phyloP scores from a whole-genome alignment of 2,797 vertebrate genomes.

The Hemitrygon akajei region DNA sequence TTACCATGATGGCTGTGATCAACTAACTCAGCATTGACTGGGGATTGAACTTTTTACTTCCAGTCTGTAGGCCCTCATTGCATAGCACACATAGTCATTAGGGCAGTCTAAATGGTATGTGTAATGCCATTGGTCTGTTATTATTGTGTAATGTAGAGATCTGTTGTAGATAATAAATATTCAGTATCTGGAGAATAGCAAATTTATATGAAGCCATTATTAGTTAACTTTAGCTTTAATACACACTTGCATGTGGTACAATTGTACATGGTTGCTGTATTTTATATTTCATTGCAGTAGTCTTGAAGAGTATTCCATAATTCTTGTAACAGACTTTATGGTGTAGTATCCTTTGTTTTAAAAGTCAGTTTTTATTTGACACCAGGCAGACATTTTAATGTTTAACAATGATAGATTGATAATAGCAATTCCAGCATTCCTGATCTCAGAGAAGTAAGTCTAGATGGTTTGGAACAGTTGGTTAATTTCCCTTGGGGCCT shows the following conservation, averaged over 20 bases:
- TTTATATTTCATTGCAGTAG: slow-evolving; percentile 24
- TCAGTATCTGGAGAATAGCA: slow-evolving; percentile 23
- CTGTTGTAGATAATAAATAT: slow-evolving; percentile 33
- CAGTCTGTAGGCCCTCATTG: slow-evolving; percentile 2
- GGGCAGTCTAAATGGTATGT: neutral
- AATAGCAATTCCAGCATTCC: neutral
- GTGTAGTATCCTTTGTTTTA: neutral
- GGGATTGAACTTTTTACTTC: neutral
- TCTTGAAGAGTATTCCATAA: neutral
- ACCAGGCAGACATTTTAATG: neutral
- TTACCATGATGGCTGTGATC: neutral
- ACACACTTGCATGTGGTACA: neutral
- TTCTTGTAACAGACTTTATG: neutral
- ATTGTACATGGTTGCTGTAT: neutral
- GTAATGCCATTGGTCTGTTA: slow-evolving; percentile 25
- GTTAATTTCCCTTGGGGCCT: neutral
- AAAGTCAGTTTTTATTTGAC: neutral
- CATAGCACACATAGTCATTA: neutral
- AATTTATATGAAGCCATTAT: slow-evolving; percentile 3
- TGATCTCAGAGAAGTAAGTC: neutral
- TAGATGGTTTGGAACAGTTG: slow-evolving; percentile 4
- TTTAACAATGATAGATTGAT: neutral
- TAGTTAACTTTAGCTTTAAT: neutral
- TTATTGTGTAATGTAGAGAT: neutral
- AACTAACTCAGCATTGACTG: neutral